These are phyloP conservation scores for Globodera ellingtonae DNA, from an alignment of 1,140 invertebrate genomes.

Conservation along the genomic window DNA sequence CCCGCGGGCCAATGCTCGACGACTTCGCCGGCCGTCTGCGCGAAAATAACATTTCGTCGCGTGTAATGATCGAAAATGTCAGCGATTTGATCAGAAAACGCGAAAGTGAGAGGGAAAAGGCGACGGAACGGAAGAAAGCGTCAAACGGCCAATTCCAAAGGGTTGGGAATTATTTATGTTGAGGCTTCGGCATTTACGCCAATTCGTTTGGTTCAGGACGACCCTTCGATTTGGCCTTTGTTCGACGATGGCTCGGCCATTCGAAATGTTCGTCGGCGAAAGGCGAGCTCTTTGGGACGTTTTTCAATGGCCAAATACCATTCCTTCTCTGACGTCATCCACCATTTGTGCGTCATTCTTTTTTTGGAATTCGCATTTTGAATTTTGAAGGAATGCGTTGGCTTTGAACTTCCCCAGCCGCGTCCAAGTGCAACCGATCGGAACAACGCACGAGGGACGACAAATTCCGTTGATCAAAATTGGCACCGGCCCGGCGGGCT, in stretches of 20 bases:
- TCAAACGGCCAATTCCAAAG: background rate
- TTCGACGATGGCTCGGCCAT: slow-evolving; percentile 19
- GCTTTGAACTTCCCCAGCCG: slow-evolving; percentile 60
- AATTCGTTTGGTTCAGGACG: background rate
- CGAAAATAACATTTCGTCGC: slow-evolving; percentile 44
- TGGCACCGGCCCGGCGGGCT: slow-evolving; percentile 12
- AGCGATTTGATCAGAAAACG: slow-evolving; percentile 53
- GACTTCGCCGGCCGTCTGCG: slow-evolving; percentile 40
- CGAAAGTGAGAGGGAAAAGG: slow-evolving; percentile 34
- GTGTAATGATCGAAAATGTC: slow-evolving; percentile 63
- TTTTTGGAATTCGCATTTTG: background rate
- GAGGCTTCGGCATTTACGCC: background rate
- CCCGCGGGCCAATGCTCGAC: slow-evolving; percentile 22
- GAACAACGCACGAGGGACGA: slow-evolving; percentile 63
- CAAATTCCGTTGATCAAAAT: slow-evolving; percentile 63
- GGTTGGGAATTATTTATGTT: background rate
- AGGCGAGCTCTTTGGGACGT: slow-evolving; percentile 6
- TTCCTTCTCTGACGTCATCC: slow-evolving; percentile 64
- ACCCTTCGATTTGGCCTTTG: slow-evolving; percentile 13
- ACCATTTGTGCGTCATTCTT: slow-evolving; percentile 45
- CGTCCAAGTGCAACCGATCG: slow-evolving; percentile 61
- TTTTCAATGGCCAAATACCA: slow-evolving; percentile 61
- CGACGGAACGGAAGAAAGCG: slow-evolving; percentile 3
- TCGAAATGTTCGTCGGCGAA: background rate
- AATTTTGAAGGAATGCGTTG: slow-evolving; percentile 44